Percentiles rank a stretch among this genome's conserved stretches.
Conservation (phyloP, 2,113 vertebrate genomes). For the Junco hyemalis region DNA sequence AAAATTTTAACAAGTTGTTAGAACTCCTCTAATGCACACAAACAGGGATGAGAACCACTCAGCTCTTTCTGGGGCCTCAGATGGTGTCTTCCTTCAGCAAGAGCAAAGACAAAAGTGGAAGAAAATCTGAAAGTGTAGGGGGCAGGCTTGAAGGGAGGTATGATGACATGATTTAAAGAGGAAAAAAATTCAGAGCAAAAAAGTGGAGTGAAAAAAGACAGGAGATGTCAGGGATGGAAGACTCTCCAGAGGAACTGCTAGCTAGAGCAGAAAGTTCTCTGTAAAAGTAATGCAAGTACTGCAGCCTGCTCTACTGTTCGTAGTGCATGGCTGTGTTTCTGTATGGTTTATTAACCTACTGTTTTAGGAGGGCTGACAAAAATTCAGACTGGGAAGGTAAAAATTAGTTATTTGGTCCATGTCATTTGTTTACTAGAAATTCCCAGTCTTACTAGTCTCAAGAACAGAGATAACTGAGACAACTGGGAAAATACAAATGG, state of each 20-base stretch:
- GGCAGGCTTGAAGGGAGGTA: background rate
- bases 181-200: background rate
- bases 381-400: background rate
- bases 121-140: background rate
- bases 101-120: background rate
- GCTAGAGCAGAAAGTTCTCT: background rate
- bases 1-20: conserved; percentile 41
- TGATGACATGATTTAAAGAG: background rate
- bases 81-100: background rate
- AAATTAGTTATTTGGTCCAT: background rate
- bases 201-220: background rate
- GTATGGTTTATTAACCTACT: background rate
- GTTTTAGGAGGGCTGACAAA: background rate
- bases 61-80: background rate
- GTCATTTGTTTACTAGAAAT: background rate
- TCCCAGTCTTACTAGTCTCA: background rate
- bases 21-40: background rate
- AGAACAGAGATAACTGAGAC: background rate
- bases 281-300: background rate
- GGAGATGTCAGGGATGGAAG: background rate
- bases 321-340: background rate
- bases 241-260: background rate
- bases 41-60: background rate
- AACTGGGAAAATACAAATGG: background rate
- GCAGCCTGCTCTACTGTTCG: background rate